Conservation (phyloP, 2,113 vertebrate species). For the Colinus virginianus region DNA sequence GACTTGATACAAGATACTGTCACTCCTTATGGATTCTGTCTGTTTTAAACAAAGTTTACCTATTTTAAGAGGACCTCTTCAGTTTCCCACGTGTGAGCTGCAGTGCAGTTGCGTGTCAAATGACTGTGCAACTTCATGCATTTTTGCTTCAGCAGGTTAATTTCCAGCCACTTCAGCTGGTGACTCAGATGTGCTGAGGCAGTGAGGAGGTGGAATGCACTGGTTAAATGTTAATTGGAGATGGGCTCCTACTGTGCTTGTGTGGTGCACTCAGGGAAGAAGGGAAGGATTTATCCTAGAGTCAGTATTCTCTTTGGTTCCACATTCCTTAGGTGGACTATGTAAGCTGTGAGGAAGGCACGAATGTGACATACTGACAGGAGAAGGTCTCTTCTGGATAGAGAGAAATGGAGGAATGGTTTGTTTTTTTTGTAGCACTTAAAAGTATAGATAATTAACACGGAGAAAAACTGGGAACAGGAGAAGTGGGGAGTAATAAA, state of each 20-base stretch:
- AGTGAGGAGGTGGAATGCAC: conserved; percentile 46
- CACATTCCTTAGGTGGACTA: background rate
- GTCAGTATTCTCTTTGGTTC: background rate
- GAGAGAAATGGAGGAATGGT: background rate
- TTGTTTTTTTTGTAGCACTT: background rate
- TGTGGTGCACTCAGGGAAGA: background rate
- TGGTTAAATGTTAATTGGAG: conserved; percentile 50
- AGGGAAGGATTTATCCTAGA: background rate
- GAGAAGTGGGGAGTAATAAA: background rate
- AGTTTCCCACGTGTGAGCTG: background rate
- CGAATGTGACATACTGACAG: background rate
- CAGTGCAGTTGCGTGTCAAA: background rate
- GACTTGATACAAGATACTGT: background rate
- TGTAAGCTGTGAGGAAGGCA: background rate
- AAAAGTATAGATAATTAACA: background rate
- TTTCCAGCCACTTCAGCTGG: conserved; percentile 14
- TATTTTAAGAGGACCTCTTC: background rate
- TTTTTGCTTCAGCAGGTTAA: background rate
- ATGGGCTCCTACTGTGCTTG: background rate
- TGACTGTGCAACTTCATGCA: background rate
- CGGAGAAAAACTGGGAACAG: background rate
- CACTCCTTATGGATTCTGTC: background rate
- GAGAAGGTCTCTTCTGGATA: background rate
- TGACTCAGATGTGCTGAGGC: conserved; percentile 2
- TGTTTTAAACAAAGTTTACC: background rate